Conservation (phyloP, 2,888 invertebrate species). For the Xestia rhomboidea region DNA sequence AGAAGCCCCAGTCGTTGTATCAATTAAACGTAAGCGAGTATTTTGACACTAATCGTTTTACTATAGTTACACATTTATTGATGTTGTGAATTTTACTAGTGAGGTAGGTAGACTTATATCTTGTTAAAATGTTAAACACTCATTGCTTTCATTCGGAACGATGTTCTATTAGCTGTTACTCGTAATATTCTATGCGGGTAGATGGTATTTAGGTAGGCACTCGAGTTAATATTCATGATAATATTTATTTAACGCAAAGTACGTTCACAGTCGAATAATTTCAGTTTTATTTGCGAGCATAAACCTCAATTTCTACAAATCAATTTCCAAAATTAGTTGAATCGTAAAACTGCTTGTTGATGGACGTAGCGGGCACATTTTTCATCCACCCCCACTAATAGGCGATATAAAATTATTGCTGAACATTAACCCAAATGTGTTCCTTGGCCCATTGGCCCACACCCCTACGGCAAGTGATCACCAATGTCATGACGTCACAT, state of each 20-base stretch:
- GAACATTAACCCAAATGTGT: conserved; percentile 65
- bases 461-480: conserved; percentile 58
- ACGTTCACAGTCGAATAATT: conserved; percentile 8
- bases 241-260: conserved; percentile 15
- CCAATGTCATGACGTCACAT: conserved; percentile 63
- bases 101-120: background rate
- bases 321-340: conserved; percentile 44
- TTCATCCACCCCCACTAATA: conserved; percentile 46
- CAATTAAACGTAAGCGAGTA: conserved; percentile 48
- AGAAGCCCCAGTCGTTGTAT: conserved; percentile 46
- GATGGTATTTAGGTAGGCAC: background rate
- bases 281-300: conserved; percentile 8
- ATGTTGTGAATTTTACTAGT: conserved; percentile 8
- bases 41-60: conserved; percentile 31
- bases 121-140: background rate
- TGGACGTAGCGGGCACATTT: conserved; percentile 34
- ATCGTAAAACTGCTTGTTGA: conserved; percentile 47
- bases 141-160: background rate
- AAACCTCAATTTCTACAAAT: conserved; percentile 37
- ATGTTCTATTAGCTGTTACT: background rate
- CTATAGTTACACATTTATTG: conserved; percentile 24
- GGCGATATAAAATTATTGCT: conserved; percentile 58
- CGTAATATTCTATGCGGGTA: conserved; percentile 22
- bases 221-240: background rate
- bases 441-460: conserved; percentile 57